Percentiles rank a stretch among this genome's conserved stretches.
Conservation (phyloP, 2,888 invertebrate genomes). For the Xylocampa areola region DNA sequence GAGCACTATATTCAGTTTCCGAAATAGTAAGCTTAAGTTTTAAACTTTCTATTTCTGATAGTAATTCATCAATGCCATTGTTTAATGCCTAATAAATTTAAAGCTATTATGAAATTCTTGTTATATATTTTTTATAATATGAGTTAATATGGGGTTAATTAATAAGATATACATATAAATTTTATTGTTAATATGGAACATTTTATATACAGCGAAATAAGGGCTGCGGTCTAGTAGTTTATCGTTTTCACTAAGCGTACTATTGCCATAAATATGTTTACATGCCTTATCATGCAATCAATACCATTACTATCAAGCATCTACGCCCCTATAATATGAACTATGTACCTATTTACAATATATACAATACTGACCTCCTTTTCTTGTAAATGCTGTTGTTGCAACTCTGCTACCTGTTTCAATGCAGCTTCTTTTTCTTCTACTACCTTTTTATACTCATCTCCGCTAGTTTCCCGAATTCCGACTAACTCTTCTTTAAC, state of each 20-base stretch:
- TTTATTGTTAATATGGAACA: constrained; percentile 11
- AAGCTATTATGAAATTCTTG: constrained; percentile 38
- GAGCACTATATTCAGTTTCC: constrained; percentile 63
- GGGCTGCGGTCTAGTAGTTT: constrained; percentile 1
- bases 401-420: constrained; percentile 75
- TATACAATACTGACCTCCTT: constrained; percentile 79
- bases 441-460: constrained; percentile 79
- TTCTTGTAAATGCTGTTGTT: constrained; percentile 76
- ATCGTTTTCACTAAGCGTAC: constrained; percentile 9
- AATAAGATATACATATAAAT: background rate
- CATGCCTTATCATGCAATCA: constrained; percentile 29
- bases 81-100: constrained; percentile 74
- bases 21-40: constrained; percentile 69
- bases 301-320: constrained; percentile 36
- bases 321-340: constrained; percentile 22
- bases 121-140: constrained; percentile 11
- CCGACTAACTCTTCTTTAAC: constrained; percentile 79
- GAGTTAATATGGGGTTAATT: constrained; percentile 6
- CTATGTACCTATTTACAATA: constrained; percentile 14
- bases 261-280: constrained; percentile 3
- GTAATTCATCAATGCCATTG: constrained; percentile 68
- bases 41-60: constrained; percentile 71
- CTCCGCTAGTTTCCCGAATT: constrained; percentile 77
- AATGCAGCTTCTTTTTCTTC: constrained; percentile 80
- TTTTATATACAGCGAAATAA: constrained; percentile 16